phyloP scores from a whole-genome alignment of 2,888 invertebrate species.

The Thumatha senex region DNA sequence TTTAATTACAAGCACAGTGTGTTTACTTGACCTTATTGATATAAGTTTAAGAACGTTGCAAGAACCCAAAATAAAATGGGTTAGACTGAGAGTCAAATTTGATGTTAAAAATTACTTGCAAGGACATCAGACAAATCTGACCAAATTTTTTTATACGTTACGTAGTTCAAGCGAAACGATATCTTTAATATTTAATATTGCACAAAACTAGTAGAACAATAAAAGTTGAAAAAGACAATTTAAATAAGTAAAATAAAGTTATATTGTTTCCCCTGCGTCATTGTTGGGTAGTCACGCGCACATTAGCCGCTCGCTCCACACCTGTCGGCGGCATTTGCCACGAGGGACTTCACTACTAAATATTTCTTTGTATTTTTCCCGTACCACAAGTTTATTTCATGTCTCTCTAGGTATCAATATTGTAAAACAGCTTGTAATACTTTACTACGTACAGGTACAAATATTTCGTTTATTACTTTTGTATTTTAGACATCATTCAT shows the following conservation, averaged over 20 bases:
- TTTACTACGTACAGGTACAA: conserved; percentile 3
- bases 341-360: conserved; percentile 59
- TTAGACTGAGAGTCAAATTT: no score
- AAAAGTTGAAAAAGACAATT: conserved; percentile 32
- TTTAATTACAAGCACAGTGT: no score
- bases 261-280: conserved; percentile 54
- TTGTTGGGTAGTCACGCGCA: conserved; percentile 68
- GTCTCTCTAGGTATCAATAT: conserved; percentile 49
- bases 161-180: background rate
- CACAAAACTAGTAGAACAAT: conserved; percentile 15
- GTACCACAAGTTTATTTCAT: conserved; percentile 56
- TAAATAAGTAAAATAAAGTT: conserved; percentile 51
- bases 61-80: no score
- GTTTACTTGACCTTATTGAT: no score
- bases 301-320: conserved; percentile 52
- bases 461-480: no score
- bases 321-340: conserved; percentile 65
- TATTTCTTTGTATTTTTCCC: conserved; percentile 62
- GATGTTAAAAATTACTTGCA: no score
- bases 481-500: no score
- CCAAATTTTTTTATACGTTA: no score
- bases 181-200: background rate
- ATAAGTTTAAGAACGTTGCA: no score
- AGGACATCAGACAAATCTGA: no score
- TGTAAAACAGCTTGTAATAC: conserved; percentile 37